phyloP scores from a whole-genome alignment of 2,113 vertebrate species.

The Marmota flaviventris region DNA sequence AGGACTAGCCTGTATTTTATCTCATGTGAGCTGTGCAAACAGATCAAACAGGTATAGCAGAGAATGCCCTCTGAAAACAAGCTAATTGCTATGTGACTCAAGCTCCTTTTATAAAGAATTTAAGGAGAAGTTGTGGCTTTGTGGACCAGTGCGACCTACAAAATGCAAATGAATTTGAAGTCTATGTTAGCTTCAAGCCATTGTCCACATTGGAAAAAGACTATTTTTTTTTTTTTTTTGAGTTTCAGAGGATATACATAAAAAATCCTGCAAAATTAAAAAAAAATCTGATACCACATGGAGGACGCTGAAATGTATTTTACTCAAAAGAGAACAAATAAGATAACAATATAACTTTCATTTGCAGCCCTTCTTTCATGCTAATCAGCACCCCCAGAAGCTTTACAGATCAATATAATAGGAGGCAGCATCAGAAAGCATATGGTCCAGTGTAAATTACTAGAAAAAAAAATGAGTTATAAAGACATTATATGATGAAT shows the following conservation, averaged over 20 bases:
- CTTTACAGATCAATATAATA: slow-evolving; percentile 76
- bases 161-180: neutral
- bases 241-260: neutral
- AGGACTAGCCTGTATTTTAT: slow-evolving; percentile 4
- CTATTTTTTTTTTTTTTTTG: neutral
- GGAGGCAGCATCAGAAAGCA: slow-evolving; percentile 75
- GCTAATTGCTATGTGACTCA: neutral
- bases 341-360: slow-evolving; percentile 49
- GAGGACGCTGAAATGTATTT: slow-evolving; percentile 67
- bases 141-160: neutral
- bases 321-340: slow-evolving; percentile 77
- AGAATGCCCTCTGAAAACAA: neutral
- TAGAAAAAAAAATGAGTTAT: slow-evolving; percentile 69
- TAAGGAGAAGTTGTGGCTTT: slow-evolving; percentile 19
- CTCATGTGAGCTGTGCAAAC: neutral
- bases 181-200: slow-evolving; percentile 9
- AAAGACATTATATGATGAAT: slow-evolving; percentile 83
- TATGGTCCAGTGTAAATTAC: slow-evolving; percentile 80
- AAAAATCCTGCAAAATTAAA: slow-evolving; percentile 36
- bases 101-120: neutral
- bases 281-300: slow-evolving; percentile 67
- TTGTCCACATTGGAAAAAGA: neutral
- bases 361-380: slow-evolving; percentile 66
- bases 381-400: slow-evolving; percentile 74
- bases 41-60: neutral